phyloP scores from a whole-genome alignment of 2,888 invertebrate genomes.

The Lochmaea capreae region DNA sequence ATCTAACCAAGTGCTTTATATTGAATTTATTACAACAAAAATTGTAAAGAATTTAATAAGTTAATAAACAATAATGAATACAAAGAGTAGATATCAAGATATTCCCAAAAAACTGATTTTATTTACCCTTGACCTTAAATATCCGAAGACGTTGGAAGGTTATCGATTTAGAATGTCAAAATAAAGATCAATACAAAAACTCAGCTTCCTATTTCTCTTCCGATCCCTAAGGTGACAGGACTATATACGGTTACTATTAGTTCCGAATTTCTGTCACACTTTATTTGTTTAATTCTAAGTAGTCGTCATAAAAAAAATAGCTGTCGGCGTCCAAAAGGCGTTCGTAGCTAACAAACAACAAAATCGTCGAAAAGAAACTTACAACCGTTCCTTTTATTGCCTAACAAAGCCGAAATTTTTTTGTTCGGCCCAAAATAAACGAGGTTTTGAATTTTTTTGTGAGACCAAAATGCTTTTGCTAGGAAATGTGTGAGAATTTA shows the following conservation, averaged over 20 bases:
- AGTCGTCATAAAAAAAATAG: background rate
- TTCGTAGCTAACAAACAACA: background rate
- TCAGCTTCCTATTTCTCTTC: no score
- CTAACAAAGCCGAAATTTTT: slow-evolving; percentile 5
- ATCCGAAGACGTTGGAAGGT: no score
- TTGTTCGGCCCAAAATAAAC: background rate
- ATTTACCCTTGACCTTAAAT: no score
- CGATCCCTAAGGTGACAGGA: background rate
- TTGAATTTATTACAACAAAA: no score
- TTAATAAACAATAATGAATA: no score
- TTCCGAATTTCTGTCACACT: background rate
- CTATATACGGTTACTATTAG: background rate
- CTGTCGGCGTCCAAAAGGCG: background rate
- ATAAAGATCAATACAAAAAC: no score
- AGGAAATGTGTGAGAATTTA: background rate
- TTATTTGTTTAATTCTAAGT: background rate
- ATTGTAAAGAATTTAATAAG: no score
- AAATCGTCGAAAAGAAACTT: background rate
- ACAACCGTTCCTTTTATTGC: background rate
- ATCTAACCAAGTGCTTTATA: no score
- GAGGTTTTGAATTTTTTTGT: background rate
- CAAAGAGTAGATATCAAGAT: no score
- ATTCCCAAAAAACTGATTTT: no score
- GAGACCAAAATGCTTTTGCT: background rate
- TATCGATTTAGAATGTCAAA: no score